A percentile compares a stretch with the other conserved stretches of the same genome.
These are phyloP conservation scores for Acanthurus tractus DNA, from an alignment of 2,797 vertebrate genomes.

Conservation along the genomic window DNA sequence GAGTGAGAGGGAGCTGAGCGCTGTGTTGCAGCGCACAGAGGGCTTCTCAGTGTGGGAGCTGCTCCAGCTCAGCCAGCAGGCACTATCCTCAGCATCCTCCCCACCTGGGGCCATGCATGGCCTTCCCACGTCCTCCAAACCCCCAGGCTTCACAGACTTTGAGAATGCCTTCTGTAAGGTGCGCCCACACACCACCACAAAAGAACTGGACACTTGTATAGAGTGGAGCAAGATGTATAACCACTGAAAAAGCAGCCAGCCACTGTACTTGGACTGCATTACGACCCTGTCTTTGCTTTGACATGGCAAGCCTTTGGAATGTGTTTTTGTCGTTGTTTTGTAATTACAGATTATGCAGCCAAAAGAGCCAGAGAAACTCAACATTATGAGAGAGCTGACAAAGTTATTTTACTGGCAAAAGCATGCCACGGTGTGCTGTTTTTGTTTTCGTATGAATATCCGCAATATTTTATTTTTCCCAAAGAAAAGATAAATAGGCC, in stretches of 20 bases:
- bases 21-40: constrained; percentile 92
- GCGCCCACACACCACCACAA: constrained; percentile 88
- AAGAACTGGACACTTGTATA: constrained; percentile 93
- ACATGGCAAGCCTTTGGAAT: constrained; percentile 72
- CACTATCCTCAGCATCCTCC: constrained; percentile 86
- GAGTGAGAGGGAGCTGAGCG: constrained; percentile 91
- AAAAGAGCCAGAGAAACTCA: constrained; percentile 79
- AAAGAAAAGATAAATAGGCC: constrained; percentile 81
- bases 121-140: constrained; percentile 84
- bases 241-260: constrained; percentile 88
- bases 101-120: constrained; percentile 76
- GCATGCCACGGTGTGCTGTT: constrained; percentile 80
- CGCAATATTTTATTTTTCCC: constrained; percentile 85
- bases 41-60: constrained; percentile 92
- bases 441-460: constrained; percentile 81
- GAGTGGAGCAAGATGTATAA: constrained; percentile 97
- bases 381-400: constrained; percentile 62
- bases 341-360: constrained; percentile 84
- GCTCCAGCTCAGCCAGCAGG: constrained; percentile 93
- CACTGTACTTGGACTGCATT: constrained; percentile 75
- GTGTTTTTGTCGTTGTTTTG: constrained; percentile 75
- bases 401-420: constrained; percentile 77
- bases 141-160: constrained; percentile 92
- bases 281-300: constrained; percentile 64
- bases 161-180: constrained; percentile 95